phyloP scores from a whole-genome alignment of 2,888 invertebrate genomes.

The Apomyelois bistriatella region DNA sequence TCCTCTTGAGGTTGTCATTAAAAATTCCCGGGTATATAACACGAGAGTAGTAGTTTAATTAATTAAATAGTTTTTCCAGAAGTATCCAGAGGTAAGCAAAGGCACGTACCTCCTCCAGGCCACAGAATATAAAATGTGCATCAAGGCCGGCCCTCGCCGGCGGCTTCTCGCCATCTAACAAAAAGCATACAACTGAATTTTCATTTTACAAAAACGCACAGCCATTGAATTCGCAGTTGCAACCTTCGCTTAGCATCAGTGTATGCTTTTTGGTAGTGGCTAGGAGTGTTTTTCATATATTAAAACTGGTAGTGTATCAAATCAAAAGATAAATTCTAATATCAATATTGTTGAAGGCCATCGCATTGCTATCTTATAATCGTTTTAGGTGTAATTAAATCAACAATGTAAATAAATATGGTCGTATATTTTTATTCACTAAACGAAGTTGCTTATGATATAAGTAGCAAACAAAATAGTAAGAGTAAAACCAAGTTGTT shows the following conservation, averaged over 20 bases:
- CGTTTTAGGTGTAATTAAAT: not conserved
- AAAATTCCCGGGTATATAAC: too few species aligned
- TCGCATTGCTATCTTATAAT: not conserved
- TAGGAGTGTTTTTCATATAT: not conserved
- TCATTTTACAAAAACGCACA: constrained; percentile 51
- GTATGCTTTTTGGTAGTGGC: constrained; percentile 62
- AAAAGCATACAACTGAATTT: constrained; percentile 58
- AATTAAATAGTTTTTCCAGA: too few species aligned
- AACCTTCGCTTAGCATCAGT: constrained; percentile 48
- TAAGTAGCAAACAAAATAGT: too few species aligned
- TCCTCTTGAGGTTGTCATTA: too few species aligned
- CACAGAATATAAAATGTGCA: constrained; percentile 12
- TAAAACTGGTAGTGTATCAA: not conserved
- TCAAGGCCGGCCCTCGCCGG: constrained; percentile 16
- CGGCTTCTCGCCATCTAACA: constrained; percentile 54
- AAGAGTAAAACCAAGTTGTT: too few species aligned
- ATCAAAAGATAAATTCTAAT: not conserved
- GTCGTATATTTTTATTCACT: too few species aligned
- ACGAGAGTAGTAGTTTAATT: too few species aligned
- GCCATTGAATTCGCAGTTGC: constrained; percentile 63
- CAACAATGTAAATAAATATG: too few species aligned
- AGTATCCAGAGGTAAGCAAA: too few species aligned
- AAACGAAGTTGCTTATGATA: too few species aligned
- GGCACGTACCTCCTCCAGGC: constrained; percentile 31
- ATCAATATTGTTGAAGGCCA: not conserved